Base-by-base conservation (phyloP, 2,888 invertebrate genomes). In the Suillia variegata region DNA sequence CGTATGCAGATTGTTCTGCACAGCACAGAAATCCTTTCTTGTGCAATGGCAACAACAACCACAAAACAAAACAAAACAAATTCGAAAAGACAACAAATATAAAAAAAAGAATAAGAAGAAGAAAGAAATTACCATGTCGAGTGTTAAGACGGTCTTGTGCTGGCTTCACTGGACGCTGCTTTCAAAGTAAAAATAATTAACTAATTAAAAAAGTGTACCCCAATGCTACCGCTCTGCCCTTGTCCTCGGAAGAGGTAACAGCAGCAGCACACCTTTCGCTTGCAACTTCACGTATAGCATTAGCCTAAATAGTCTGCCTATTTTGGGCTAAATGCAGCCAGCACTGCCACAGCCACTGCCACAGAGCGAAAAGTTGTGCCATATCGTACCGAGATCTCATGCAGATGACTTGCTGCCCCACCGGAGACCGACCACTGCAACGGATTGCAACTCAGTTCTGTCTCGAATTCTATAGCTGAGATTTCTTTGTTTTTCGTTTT, bases 131-230 rank as follows among this genome's bases (percentile, higher is more conserved):
- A n/a, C n/a, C 22, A 13, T 17, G 2, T n/a, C 22, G 15, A n/a
- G 45, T 6, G n/a, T n/a, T n/a, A n/a, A n/a, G n/a, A n/a, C n/a
- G n/a, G 34, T 33, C 33, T 21, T 8, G 6, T 10, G 13, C 12
- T n/a, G 24, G 20, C 4, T n/a, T 10, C 47, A 24, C 17, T 38
- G 38, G 31, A 17, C 56, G 51, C 51, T 15, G 12, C 22, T 15
- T 33, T 18, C 50, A 6, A 74, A 73, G 74, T 73, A 75, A 73
- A 73, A 74, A 74, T 74, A 74, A 75, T 74, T 74, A 74, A 74
- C 75, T 74, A 74, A 74, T 74, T 74, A 75, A 74, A 75, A 75
- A 73, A 74, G 74, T 73, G 72, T 69, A 64, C 70, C 65, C 65
- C 6, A 22, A 15, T 26, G 24, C 13, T n/a, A n/a, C n/a, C 15